Evolutionary conservation across 2,113 vertebrate genomes (phyloP).

Genomic region (Ellobius talpinus): DNA sequence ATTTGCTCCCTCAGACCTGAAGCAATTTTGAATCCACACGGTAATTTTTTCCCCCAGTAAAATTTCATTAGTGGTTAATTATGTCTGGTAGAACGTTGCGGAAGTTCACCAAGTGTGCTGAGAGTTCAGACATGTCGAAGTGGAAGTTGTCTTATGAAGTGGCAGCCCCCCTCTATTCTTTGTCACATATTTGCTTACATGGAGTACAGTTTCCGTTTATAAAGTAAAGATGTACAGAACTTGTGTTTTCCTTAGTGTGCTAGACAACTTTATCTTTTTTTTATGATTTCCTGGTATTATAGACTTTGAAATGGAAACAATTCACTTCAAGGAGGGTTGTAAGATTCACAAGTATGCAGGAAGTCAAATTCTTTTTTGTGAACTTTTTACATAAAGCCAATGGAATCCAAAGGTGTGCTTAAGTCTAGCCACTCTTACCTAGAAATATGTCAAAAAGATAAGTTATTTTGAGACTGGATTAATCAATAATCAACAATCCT

Average conservation of each 20-base stretch:
- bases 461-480: neutral
- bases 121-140: conserved; percentile 79
- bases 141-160: conserved; percentile 43
- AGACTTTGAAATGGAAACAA: conserved; percentile 21
- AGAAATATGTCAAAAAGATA: neutral
- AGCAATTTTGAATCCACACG: conserved; percentile 74
- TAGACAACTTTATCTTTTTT: conserved; percentile 45
- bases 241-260: neutral
- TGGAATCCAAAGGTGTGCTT: neutral
- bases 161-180: conserved; percentile 4
- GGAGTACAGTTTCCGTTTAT: neutral
- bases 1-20: conserved; percentile 79
- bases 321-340: neutral
- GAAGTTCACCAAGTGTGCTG: conserved; percentile 81
- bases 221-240: conserved; percentile 15
- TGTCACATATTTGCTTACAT: neutral
- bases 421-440: neutral
- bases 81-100: conserved; percentile 81
- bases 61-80: conserved; percentile 83
- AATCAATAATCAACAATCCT: conserved; percentile 17
- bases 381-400: neutral
- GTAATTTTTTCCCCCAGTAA: conserved; percentile 69
- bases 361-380: neutral
- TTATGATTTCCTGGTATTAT: neutral
- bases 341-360: neutral